Percentiles rank a stretch among this genome's conserved stretches.
Evolutionary conservation across 1,140 invertebrate genomes (phyloP).

Genomic region (Hetaerina americana): DNA sequence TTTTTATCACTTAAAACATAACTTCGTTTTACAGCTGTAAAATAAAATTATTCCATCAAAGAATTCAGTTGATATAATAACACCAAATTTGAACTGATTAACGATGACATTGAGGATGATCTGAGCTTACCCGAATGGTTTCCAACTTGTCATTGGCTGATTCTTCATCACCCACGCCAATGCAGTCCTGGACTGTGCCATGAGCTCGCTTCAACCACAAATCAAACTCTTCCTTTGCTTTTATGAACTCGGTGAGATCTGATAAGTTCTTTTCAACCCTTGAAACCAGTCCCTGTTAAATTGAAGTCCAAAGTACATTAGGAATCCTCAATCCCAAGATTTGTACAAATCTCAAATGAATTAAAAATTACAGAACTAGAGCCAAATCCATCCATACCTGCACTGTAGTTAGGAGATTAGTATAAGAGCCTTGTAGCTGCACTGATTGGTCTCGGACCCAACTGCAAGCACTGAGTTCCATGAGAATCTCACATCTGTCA

Average conservation of each 20-base stretch:
- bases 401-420: constrained; percentile 55
- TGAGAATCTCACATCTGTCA: constrained; percentile 71
- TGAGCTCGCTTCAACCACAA: constrained; percentile 66
- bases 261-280: constrained; percentile 76
- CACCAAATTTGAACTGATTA: too few species aligned
- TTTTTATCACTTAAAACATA: too few species aligned
- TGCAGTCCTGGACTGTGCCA: constrained; percentile 64
- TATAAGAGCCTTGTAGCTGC: constrained; percentile 66
- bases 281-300: constrained; percentile 43
- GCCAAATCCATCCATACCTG: too few species aligned
- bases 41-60: too few species aligned
- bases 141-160: constrained; percentile 74
- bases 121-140: constrained; percentile 41
- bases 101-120: too few species aligned
- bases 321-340: too few species aligned
- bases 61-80: too few species aligned
- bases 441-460: constrained; percentile 76
- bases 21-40: too few species aligned
- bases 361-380: too few species aligned
- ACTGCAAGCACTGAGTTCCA: constrained; percentile 69
- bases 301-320: not conserved
- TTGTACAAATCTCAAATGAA: too few species aligned
- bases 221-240: constrained; percentile 67
- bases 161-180: constrained; percentile 61
- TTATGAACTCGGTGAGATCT: constrained; percentile 78